Percentiles rank a stretch among this genome's conserved stretches.
phyloP scores from a whole-genome alignment of 2,113 vertebrate species.

The Daubentonia madagascariensis region DNA sequence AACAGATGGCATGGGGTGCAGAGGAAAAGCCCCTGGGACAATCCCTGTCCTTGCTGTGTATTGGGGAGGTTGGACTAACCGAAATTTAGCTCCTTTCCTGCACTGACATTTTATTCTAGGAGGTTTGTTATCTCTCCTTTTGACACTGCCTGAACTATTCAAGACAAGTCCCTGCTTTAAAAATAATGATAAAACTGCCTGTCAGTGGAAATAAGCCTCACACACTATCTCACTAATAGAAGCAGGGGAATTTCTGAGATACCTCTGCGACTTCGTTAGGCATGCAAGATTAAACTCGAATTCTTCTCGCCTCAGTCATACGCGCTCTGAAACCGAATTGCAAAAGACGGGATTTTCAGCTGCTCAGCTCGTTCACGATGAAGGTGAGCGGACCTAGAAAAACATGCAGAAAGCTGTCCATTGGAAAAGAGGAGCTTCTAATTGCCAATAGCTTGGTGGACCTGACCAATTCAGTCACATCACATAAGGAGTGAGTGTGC shows the following conservation, averaged over 20 bases:
- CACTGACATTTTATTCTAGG: constrained; percentile 64
- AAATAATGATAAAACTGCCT: constrained; percentile 81
- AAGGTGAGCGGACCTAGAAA: background rate
- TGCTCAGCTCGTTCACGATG: background rate
- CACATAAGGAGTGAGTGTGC: rapidly evolving
- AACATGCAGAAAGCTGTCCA: background rate
- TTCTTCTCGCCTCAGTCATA: constrained; percentile 45
- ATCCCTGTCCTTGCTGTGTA: background rate
- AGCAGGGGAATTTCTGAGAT: constrained; percentile 71
- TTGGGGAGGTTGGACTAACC: background rate
- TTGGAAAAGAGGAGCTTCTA: background rate
- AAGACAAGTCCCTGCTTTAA: constrained; percentile 80
- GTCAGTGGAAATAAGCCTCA: constrained; percentile 74
- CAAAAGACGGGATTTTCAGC: constrained; percentile 9
- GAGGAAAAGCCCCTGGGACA: background rate
- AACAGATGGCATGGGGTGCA: background rate
- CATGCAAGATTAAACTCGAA: constrained; percentile 68
- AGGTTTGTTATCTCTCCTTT: constrained; percentile 78
- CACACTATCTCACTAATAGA: constrained; percentile 66
- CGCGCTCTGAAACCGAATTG: constrained; percentile 34
- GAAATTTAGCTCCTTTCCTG: constrained; percentile 40
- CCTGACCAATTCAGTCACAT: background rate
- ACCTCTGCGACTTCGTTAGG: constrained; percentile 51
- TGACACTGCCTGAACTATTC: constrained; percentile 82
- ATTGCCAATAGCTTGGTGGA: too few relatives aligned